A percentile compares a stretch with the other conserved stretches of the same genome.
These are phyloP conservation scores for Peromyscus californicus DNA, from an alignment of 2,113 vertebrate genomes.

Conservation along the genomic window DNA sequence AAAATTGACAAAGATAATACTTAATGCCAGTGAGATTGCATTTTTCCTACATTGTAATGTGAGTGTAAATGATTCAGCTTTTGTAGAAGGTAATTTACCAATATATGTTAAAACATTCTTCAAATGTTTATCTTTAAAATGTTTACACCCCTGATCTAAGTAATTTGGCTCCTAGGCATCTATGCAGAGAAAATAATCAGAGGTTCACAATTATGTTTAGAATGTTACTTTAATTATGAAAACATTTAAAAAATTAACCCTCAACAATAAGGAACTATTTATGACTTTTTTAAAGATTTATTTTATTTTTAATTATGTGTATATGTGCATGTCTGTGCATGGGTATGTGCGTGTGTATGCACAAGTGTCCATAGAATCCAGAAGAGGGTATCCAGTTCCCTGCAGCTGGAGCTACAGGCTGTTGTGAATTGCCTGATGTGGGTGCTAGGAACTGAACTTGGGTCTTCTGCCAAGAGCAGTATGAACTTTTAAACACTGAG, in stretches of 20 bases:
- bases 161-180: slow-evolving; percentile 60
- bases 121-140: slow-evolving; percentile 71
- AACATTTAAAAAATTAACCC: slow-evolving; percentile 52
- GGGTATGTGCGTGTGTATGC: background rate
- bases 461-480: background rate
- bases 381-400: background rate
- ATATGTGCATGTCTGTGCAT: background rate
- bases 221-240: slow-evolving; percentile 64
- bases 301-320: slow-evolving; percentile 7
- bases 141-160: slow-evolving; percentile 60
- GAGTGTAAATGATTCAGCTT: slow-evolving; percentile 64
- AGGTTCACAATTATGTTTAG: slow-evolving; percentile 61
- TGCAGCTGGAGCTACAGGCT: background rate
- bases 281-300: background rate
- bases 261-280: slow-evolving; percentile 48
- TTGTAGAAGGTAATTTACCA: slow-evolving; percentile 71
- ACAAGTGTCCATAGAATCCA: background rate
- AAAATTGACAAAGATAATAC: slow-evolving; percentile 78
- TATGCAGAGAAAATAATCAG: slow-evolving; percentile 65
- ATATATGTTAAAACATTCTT: slow-evolving; percentile 70
- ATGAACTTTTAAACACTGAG: background rate
- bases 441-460: background rate
- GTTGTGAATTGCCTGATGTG: background rate
- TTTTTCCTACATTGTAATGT: slow-evolving; percentile 66
- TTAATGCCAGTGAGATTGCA: slow-evolving; percentile 54